Percentiles rank a stretch among this genome's conserved stretches.
These are phyloP conservation scores for Brenthis hecate DNA, from an alignment of 2,888 invertebrate species.

Conservation along the genomic window DNA sequence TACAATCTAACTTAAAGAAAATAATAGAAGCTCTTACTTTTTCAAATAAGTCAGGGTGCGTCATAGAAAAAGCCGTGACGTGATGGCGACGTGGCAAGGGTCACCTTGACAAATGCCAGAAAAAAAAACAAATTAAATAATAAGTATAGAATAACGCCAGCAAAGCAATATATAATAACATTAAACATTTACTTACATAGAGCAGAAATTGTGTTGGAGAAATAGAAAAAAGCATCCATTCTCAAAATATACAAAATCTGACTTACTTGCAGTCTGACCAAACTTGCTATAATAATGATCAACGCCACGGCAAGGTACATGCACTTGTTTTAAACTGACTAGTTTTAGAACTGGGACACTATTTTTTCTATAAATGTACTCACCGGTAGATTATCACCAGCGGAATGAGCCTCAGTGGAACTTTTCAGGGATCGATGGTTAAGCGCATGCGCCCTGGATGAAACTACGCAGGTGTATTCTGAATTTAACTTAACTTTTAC, in stretches of 20 bases:
- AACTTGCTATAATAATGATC: slow-evolving; percentile 76
- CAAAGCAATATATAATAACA: slow-evolving; percentile 23
- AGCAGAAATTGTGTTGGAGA: slow-evolving; percentile 39
- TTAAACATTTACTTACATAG: slow-evolving; percentile 37
- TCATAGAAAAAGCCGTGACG: slow-evolving; percentile 30
- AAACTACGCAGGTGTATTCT: slow-evolving; percentile 35
- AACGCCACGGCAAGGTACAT: slow-evolving; percentile 80
- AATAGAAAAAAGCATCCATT: slow-evolving; percentile 43
- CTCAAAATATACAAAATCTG: slow-evolving; percentile 36
- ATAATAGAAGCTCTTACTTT: slow-evolving; percentile 25
- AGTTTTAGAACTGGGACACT: slow-evolving; percentile 41
- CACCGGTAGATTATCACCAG: slow-evolving; percentile 64
- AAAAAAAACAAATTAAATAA: slow-evolving; percentile 17
- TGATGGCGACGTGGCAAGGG: slow-evolving; percentile 29
- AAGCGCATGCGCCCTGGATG: slow-evolving; percentile 59
- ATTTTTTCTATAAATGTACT: slow-evolving; percentile 53
- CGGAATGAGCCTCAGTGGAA: slow-evolving; percentile 54
- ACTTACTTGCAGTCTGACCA: slow-evolving; percentile 78
- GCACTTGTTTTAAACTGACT: slow-evolving; percentile 58
- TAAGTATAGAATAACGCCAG: slow-evolving; percentile 14
- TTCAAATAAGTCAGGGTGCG: slow-evolving; percentile 23
- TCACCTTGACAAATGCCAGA: slow-evolving; percentile 31
- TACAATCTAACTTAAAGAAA: slow-evolving; percentile 3
- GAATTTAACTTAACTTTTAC: slow-evolving; percentile 27
- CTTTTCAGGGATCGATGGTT: slow-evolving; percentile 54